Percentiles rank a stretch among this genome's conserved stretches.
Evolutionary conservation across 2,888 invertebrate species (phyloP).

Genomic region (Ormyrus thymus): DNA sequence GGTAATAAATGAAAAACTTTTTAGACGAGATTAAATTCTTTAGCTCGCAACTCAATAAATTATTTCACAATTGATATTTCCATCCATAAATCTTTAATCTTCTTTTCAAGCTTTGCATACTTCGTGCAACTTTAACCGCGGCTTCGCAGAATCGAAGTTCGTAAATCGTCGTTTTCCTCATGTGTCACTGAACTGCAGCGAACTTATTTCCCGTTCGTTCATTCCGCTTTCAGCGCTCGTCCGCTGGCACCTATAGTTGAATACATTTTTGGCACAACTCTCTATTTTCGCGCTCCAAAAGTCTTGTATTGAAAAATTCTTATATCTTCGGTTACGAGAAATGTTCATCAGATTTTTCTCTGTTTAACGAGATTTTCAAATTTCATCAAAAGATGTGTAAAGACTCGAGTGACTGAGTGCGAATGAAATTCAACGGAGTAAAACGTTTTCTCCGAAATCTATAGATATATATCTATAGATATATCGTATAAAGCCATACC

Average conservation of each 20-base stretch:
- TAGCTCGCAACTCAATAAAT: too few relatives aligned
- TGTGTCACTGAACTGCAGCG: constrained; percentile 10
- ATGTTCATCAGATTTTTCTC: background rate
- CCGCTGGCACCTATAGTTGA: constrained; percentile 18
- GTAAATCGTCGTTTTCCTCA: constrained; percentile 7
- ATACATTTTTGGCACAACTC: constrained; percentile 46
- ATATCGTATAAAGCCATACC: too few relatives aligned
- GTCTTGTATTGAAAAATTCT: constrained; percentile 5
- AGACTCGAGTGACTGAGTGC: too few relatives aligned
- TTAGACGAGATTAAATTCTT: too few relatives aligned
- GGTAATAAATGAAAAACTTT: too few relatives aligned
- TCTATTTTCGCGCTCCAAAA: constrained; percentile 28
- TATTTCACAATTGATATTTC: too few relatives aligned
- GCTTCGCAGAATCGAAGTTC: background rate
- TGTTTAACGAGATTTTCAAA: background rate
- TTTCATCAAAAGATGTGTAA: background rate
- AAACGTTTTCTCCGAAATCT: too few relatives aligned
- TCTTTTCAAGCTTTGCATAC: background rate
- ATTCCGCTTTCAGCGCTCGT: constrained; percentile 17
- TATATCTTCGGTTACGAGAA: background rate
- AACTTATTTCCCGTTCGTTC: constrained; percentile 24
- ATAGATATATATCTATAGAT: too few relatives aligned
- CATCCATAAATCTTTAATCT: background rate
- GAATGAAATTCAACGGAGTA: too few relatives aligned
- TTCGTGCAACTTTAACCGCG: background rate